Evolutionary conservation across 2,888 invertebrate genomes (phyloP).

Genomic region (Julus scandinavius): DNA sequence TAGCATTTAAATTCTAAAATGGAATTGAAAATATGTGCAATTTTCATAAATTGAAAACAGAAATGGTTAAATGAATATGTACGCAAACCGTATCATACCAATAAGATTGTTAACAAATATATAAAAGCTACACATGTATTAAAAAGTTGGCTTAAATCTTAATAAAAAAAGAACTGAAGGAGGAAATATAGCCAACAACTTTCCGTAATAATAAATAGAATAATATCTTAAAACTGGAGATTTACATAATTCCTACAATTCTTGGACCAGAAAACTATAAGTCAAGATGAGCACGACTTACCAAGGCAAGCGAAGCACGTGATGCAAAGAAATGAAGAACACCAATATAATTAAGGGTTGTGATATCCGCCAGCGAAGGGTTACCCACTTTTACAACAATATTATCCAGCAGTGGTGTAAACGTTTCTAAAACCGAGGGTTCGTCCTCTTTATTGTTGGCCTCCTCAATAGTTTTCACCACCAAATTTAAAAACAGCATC

Average conservation of each 20-base stretch:
- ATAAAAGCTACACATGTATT: too few relatives aligned
- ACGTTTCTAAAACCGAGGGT: constrained; percentile 37
- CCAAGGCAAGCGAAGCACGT: constrained; percentile 37
- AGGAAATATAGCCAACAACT: too few relatives aligned
- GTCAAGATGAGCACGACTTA: background rate
- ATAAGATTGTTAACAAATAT: too few relatives aligned
- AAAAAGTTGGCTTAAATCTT: too few relatives aligned
- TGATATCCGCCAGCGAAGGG: constrained; percentile 38
- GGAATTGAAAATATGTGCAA: too few relatives aligned
- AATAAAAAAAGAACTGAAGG: too few relatives aligned
- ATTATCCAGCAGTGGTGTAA: constrained; percentile 40
- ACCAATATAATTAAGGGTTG: background rate
- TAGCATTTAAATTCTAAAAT: too few relatives aligned
- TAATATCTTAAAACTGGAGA: background rate
- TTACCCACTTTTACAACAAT: background rate
- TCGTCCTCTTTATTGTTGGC: constrained; percentile 44
- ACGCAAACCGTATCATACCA: too few relatives aligned
- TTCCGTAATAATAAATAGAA: background rate
- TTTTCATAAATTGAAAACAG: too few relatives aligned
- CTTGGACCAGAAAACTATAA: background rate
- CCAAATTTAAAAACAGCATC: constrained; percentile 1
- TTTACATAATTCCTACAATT: background rate
- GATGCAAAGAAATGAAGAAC: constrained; percentile 51
- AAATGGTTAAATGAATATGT: too few relatives aligned
- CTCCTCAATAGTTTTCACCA: constrained; percentile 33